phyloP scores from a whole-genome alignment of 2,113 vertebrate species.

The Casuarius casuarius region DNA sequence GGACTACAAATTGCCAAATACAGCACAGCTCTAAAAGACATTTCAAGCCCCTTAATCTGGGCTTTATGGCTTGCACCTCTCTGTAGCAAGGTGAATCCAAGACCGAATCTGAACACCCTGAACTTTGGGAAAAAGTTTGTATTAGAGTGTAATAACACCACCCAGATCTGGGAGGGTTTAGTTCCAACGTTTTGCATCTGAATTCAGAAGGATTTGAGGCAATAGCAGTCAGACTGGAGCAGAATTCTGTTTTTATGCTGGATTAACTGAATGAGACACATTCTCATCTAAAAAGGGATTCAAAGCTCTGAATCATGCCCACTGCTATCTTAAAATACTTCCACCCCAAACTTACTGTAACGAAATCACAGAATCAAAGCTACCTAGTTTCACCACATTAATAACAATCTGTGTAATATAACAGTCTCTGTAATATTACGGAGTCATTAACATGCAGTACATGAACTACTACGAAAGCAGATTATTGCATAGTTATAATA shows the following conservation, averaged over 20 bases:
- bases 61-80: constrained; percentile 10
- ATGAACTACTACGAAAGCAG: background rate
- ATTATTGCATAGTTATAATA: background rate
- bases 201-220: background rate
- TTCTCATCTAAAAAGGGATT: background rate
- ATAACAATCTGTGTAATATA: background rate
- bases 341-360: background rate
- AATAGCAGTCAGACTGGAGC: background rate
- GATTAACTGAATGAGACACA: background rate
- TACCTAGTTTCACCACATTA: background rate
- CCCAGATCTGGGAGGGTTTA: background rate
- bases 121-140: background rate
- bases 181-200: background rate
- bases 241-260: background rate
- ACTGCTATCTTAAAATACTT: background rate
- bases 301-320: background rate
- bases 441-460: background rate
- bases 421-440: background rate
- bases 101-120: background rate
- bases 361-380: background rate
- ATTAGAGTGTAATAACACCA: background rate
- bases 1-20: constrained; percentile 28
- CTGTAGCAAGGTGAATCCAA: background rate
- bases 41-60: constrained; percentile 9
- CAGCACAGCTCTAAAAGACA: background rate